Base-by-base conservation (phyloP, 2,113 vertebrate species). In the Elephas maximus region DNA sequence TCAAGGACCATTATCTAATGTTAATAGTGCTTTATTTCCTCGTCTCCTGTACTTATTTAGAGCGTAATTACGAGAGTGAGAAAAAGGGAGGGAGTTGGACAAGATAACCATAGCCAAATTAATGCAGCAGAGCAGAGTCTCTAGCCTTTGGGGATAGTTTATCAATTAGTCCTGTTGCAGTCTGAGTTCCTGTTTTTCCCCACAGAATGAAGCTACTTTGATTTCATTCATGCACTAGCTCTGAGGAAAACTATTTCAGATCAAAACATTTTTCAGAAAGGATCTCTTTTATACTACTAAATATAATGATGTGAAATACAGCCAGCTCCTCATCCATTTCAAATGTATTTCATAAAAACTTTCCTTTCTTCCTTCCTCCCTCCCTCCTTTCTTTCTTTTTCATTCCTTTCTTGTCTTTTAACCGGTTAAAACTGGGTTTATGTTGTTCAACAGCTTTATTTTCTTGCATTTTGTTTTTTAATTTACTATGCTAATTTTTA, bases 41-140 rank as follows among this genome's bases (percentile, higher is more conserved):
- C 93, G 88, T 95, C 91, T 97, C 78, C 78, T 95, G 90, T 94
- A 93, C 96, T 97, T 98, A 96, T 95, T 98, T 98, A 97, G 90
- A 96, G 53, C 86, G 73, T 97, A 96, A 97, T 97, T 97, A 90
- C 20, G 87, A 96, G 45, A 91, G 60, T 0, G 33, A 93, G 93
- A 88, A 87, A 89, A 90, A 60, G 24, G 45, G 51, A 93, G 82
- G 67, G 69, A 95, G 67, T 11, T 77, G 44, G 62, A 74, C 30
- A 20, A 28, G 74, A 89, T 95, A 97, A 93, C 96, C 93, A 91
- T 91, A 96, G 17, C 92, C 74, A 77, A 95, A 95, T 96, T 77
- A 95, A 93, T 87, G 69, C 74, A 57, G 81, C 88, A 12, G 2
- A n/a, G 73, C 67, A 37, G 37, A 86, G 85, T 48, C 69, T 44